A percentile compares a stretch with the other conserved stretches of the same genome.
These are phyloP conservation scores for Arrhopalites spinosus DNA, from an alignment of 2,888 invertebrate species.

Conservation along the genomic window DNA sequence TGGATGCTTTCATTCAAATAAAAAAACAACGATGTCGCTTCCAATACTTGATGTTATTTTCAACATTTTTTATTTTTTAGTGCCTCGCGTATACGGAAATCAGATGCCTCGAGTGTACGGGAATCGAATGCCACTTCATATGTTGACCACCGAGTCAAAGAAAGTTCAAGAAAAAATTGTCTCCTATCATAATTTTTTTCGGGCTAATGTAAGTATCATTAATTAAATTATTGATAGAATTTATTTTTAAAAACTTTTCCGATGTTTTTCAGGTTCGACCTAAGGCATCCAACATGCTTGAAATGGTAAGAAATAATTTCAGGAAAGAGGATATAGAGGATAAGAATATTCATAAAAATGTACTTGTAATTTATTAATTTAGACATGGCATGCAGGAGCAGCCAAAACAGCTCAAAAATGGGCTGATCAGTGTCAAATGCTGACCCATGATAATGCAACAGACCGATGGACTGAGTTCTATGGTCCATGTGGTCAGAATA, in stretches of 20 bases:
- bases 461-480: constrained; percentile 70
- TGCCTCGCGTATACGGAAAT: constrained; percentile 66
- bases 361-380: constrained; percentile 41
- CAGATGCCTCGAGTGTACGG: constrained; percentile 67
- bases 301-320: constrained; percentile 66
- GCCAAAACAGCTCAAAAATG: constrained; percentile 75
- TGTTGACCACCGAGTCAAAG: constrained; percentile 64
- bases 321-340: too few species aligned
- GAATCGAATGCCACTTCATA: constrained; percentile 65
- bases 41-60: too few species aligned
- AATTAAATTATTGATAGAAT: too few species aligned
- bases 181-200: constrained; percentile 76
- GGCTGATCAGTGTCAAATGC: constrained; percentile 72
- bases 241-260: too few species aligned
- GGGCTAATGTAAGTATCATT: constrained; percentile 66
- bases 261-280: constrained; percentile 65
- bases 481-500: constrained; percentile 80
- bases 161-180: constrained; percentile 74
- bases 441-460: constrained; percentile 71
- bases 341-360: too few species aligned
- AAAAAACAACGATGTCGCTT: too few species aligned
- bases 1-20: too few species aligned
- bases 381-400: constrained; percentile 76
- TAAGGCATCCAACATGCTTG: constrained; percentile 77
- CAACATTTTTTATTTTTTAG: background rate